Conservation (phyloP, 2,113 vertebrate genomes). For the Bombycilla garrulus region DNA sequence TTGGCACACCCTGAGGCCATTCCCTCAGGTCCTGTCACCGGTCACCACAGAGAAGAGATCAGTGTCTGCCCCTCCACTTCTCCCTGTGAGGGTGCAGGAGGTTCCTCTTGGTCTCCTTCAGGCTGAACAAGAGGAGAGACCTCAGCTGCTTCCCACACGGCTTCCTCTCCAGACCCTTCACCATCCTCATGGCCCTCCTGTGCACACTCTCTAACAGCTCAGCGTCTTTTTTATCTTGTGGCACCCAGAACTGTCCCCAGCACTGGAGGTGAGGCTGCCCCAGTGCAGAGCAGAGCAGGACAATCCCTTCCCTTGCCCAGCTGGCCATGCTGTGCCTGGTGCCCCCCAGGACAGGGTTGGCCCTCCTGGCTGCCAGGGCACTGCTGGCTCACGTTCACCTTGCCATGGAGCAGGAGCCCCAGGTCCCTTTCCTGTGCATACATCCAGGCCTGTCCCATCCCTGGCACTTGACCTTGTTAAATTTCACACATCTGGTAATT, state of each 20-base stretch:
- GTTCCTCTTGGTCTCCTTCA: background rate
- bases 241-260: background rate
- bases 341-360: background rate
- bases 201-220: background rate
- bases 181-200: background rate
- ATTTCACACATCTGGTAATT: background rate
- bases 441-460: background rate
- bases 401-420: background rate
- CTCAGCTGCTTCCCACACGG: background rate
- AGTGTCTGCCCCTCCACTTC: background rate
- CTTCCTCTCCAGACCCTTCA: background rate
- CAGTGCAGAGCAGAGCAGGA: background rate
- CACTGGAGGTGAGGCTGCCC: fast-evolving
- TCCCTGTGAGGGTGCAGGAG: fast-evolving
- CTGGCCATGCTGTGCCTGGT: background rate
- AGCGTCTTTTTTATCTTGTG: background rate
- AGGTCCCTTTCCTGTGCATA: background rate
- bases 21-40: background rate
- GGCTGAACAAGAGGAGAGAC: background rate
- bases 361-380: background rate
- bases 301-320: background rate
- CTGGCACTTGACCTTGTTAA: background rate
- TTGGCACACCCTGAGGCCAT: background rate
- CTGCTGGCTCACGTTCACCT: background rate
- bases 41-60: background rate